Evolutionary conservation across 1,140 invertebrate genomes (phyloP).

Genomic region (Probaryconus sp.): DNA sequence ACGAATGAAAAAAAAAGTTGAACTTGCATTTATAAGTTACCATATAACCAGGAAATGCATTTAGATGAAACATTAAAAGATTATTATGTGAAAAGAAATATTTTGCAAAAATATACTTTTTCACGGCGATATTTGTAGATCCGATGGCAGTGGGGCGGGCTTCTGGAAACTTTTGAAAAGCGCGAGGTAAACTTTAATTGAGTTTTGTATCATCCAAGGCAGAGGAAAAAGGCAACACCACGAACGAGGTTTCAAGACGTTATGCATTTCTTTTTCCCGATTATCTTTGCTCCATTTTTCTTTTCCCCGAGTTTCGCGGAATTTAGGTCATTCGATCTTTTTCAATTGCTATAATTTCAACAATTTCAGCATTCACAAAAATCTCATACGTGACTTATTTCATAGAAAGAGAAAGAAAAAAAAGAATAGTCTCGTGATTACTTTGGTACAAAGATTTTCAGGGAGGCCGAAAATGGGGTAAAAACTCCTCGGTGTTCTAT

Average conservation of each 20-base stretch:
- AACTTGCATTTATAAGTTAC: constrained; percentile 29
- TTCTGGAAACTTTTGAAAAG: constrained; percentile 36
- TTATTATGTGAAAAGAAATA: constrained; percentile 29
- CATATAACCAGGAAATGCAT: constrained; percentile 11
- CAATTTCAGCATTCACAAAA: neutral
- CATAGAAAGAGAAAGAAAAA: neutral
- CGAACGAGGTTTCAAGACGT: constrained; percentile 6
- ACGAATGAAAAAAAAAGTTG: neutral
- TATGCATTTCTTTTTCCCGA: constrained; percentile 18
- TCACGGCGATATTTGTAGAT: constrained; percentile 20
- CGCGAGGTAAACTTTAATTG: constrained; percentile 51
- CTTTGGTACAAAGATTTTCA: no score
- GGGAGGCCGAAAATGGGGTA: no score
- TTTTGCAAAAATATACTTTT: constrained; percentile 23
- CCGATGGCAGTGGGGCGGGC: neutral
- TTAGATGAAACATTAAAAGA: constrained; percentile 33
- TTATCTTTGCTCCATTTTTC: constrained; percentile 35
- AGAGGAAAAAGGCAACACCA: neutral
- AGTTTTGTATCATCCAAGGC: constrained; percentile 53
- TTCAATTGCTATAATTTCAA: constrained; percentile 21
- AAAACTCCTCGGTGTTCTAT: no score
- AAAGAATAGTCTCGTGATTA: neutral
- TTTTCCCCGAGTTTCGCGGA: constrained; percentile 11
- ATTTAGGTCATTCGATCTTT: constrained; percentile 11
- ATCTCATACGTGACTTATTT: neutral